Base-by-base conservation (phyloP, 2,888 invertebrate species). In the Diarsia mendica region DNA sequence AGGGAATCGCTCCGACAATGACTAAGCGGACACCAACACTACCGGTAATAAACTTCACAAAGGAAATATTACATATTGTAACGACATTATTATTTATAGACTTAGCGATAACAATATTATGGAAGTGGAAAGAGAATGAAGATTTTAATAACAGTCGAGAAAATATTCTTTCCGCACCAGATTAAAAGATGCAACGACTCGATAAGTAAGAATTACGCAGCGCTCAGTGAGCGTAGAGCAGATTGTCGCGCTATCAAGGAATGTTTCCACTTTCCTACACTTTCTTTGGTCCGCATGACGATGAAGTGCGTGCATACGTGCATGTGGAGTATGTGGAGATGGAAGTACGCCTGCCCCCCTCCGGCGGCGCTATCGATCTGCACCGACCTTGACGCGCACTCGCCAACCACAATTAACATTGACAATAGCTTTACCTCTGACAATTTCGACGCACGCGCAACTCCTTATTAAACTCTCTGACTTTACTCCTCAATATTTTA, bases 231-330 rank as follows among this genome's bases (percentile, higher is more conserved):
- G 89, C 90, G 89, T 88, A 88, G 81, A 90, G 86, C 84, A 87
- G 86, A 88, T 86, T 86, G 87, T 89, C 86, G 88, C 88, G 89
- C 91, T 92, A 92, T 91, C 87, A 90, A 92, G 91, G 94, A 95
- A 96, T 95, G 92, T 93, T 90, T 91, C 92, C 91, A 94, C 96
- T 96, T 96, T 96, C 95, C 84, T 94, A 91, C 90, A 94, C 95
- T 96, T 96, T 96, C 94, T 90, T 94, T 90, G 85, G 87, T 89
- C 81, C 89, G 89, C 87, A 89, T 92, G 88, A 92, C 89, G 89
- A 89, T 92, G 88, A 92, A 89, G 89, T 90, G 90, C 88, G 89
- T 92, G 92, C 92, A 92, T 91, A 89, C 89, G 89, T 93, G 94
- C 92, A 93, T 90, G 91, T 88, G 86, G 88, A 82, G 88, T 89